These are phyloP conservation scores for Paramacrobiotus metropolitanus DNA, from an alignment of 1,140 invertebrate genomes.

Conservation along the genomic window DNA sequence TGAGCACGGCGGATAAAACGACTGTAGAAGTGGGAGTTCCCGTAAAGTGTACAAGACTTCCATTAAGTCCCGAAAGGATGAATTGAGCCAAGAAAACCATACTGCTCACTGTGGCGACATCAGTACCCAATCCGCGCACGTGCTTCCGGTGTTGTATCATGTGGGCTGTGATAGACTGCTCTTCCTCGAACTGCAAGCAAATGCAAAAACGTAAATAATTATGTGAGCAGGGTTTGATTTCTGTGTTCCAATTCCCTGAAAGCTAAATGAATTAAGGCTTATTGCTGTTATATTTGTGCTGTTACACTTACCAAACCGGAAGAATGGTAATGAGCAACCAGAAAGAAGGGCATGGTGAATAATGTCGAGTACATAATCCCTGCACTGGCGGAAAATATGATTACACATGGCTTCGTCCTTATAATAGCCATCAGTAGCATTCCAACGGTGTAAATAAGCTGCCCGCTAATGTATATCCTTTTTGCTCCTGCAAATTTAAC, in stretches of 20 bases:
- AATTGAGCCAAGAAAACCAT: constrained; percentile 91
- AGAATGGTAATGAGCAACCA: constrained; percentile 76
- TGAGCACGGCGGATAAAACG: constrained; percentile 51
- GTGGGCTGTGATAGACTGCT: not conserved
- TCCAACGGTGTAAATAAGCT: constrained; percentile 60
- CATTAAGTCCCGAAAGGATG: constrained; percentile 57
- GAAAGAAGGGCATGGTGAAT: constrained; percentile 84
- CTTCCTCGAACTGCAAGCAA: constrained; percentile 9
- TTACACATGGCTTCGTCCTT: constrained; percentile 48
- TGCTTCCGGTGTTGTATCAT: constrained; percentile 15
- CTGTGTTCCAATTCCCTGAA: no score
- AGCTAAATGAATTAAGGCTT: no score
- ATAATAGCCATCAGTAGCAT: constrained; percentile 66
- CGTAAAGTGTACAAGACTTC: constrained; percentile 44
- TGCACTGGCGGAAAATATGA: constrained; percentile 65
- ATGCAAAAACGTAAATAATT: not conserved
- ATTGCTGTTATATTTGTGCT: no score
- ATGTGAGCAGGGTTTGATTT: not conserved
- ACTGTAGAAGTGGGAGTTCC: constrained; percentile 59
- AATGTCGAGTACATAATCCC: constrained; percentile 91
- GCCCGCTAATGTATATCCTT: constrained; percentile 63
- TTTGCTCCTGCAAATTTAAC: constrained; percentile 46
- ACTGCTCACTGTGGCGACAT: constrained; percentile 69
- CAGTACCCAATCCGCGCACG: constrained; percentile 65
- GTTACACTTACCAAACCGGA: constrained; percentile 45